Evolutionary conservation across 2,113 vertebrate genomes (phyloP), one percentile per base, ranked within the genome.

Genomic region (Sebastes fasciatus): DNA sequence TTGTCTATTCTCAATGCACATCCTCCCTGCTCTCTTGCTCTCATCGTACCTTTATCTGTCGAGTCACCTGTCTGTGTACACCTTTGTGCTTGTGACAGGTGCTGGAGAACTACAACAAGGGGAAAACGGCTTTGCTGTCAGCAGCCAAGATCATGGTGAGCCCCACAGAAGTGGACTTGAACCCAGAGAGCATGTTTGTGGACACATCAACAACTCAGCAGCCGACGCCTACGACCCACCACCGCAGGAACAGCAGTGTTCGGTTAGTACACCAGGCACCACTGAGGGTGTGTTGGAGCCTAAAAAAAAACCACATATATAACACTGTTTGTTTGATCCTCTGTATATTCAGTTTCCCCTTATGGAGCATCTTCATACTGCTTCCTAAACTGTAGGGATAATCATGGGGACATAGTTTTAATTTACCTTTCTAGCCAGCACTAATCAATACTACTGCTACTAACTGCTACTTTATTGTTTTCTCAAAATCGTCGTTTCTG

Each of bases 71-170:
- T 88, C 69, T 70, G 43, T 86, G 34, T 92, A 23, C 87, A 82
- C 80, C 42, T 79, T 46, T 92, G 72, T 92, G 77, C 46, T 77
- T 82, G 62, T 68, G 46, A 17, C 87, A 99, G 98, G 98, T 99
- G 86, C 93, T 99, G 91, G 98, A 99, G 94, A 99, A 99, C 92
- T 99, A 99, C 93, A 99, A 99, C 91, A 99, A 98, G 89, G 98
- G 98, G 19, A 99, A 99, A 92, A 99, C 98, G 0, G 98, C 98
- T 75, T 93, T 99, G 86, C 97, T 99, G 1, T 99, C 98, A 0
- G 98, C 98, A 42, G 98, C 98, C 52, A 99, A 99, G 94, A 96
- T 99, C 91, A 99, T 99, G 98, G 98, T 99, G 93, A 99, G 98
- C 92, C 98, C 98, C 55, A 99, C 98, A 0, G 98, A 99, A 89